These are phyloP conservation scores for Piezodorus guildinii DNA, from an alignment of 1,140 invertebrate species.

Conservation along the genomic window DNA sequence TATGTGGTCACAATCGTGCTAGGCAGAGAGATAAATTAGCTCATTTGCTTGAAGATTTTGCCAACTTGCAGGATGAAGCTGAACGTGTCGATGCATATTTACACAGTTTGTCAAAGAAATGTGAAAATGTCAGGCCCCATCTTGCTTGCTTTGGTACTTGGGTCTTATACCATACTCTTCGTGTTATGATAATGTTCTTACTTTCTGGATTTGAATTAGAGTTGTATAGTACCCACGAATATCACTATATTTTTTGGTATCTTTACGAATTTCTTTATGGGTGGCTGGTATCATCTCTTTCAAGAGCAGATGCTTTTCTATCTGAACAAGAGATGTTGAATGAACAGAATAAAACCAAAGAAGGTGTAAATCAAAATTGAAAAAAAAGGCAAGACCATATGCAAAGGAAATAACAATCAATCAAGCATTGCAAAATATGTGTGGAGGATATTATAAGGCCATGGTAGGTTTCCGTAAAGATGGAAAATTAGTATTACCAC, in stretches of 20 bases:
- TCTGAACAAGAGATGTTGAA: constrained; percentile 56
- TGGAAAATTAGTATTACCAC: constrained; percentile 57
- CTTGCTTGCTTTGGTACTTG: constrained; percentile 88
- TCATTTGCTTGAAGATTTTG: constrained; percentile 78
- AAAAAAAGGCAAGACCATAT: constrained; percentile 62
- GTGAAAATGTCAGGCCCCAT: constrained; percentile 55
- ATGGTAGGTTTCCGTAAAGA: constrained; percentile 59
- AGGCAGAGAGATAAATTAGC: constrained; percentile 88
- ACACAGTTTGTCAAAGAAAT: constrained; percentile 55
- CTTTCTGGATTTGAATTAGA: constrained; percentile 90
- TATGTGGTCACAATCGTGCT: constrained; percentile 88
- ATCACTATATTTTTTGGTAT: constrained; percentile 94
- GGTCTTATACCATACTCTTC: constrained; percentile 89
- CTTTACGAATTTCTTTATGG: constrained; percentile 90
- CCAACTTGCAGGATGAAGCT: constrained; percentile 86
- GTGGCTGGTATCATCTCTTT: constrained; percentile 82
- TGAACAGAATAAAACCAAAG: constrained; percentile 33
- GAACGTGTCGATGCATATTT: constrained; percentile 81
- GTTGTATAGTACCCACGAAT: constrained; percentile 92
- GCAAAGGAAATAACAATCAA: constrained; percentile 71
- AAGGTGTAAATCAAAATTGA: constrained; percentile 40
- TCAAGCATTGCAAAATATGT: constrained; percentile 85
- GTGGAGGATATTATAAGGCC: constrained; percentile 88
- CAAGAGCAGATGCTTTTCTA: constrained; percentile 73
- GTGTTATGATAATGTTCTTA: constrained; percentile 91